Conservation (phyloP, 2,113 vertebrate species). For the Castor canadensis region DNA sequence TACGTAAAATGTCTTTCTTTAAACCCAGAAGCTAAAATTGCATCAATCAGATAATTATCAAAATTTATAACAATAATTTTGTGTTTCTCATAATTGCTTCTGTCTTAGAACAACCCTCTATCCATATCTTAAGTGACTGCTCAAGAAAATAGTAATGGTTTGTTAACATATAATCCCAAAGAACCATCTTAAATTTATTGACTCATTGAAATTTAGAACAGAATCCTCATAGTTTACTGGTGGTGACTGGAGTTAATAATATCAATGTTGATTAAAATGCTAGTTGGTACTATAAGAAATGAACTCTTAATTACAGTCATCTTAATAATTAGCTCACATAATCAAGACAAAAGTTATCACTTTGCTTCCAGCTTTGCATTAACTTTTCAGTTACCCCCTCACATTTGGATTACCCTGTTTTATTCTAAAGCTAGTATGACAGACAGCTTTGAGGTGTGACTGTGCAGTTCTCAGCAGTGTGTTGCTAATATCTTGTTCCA, state of each 20-base stretch:
- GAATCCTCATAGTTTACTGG: slow-evolving; percentile 49
- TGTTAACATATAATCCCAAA: background rate
- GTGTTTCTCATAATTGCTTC: background rate
- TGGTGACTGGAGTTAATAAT: slow-evolving; percentile 61
- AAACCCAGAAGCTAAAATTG: slow-evolving; percentile 15
- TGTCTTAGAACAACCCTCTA: background rate
- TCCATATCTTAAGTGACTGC: background rate
- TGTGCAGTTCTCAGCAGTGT: background rate
- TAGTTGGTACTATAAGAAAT: slow-evolving; percentile 49
- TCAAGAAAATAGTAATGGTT: background rate
- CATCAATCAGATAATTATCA: slow-evolving; percentile 33
- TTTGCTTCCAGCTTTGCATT: slow-evolving; percentile 39
- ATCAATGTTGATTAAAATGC: slow-evolving; percentile 59
- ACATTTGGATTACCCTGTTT: background rate
- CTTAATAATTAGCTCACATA: slow-evolving; percentile 54
- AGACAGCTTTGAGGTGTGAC: background rate
- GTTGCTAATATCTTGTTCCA: background rate
- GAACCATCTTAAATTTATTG: background rate
- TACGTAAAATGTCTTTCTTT: slow-evolving; percentile 57
- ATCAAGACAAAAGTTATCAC: slow-evolving; percentile 46
- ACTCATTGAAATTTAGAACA: slow-evolving; percentile 58
- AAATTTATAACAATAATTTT: slow-evolving; percentile 41
- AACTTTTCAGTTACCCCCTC: background rate
- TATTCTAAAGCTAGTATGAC: background rate
- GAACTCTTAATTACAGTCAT: slow-evolving; percentile 56